Conservation (phyloP, 1,140 invertebrate genomes). For the Plectrocnemia conspersa region DNA sequence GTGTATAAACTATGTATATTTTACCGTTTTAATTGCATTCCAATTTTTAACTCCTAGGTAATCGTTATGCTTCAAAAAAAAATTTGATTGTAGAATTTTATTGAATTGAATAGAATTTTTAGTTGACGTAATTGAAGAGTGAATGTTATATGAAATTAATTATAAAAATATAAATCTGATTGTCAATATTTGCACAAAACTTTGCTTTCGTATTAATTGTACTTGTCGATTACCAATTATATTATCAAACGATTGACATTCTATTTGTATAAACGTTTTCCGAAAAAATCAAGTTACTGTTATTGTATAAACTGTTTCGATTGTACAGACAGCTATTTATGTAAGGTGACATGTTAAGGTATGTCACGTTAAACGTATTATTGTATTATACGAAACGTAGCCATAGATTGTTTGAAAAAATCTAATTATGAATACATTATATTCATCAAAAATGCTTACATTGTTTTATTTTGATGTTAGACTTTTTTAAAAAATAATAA, state of each 20-base stretch:
- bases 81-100: not conserved
- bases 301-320: conserved; percentile 26
- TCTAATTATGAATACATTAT: conserved; percentile 23
- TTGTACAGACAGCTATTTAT: conserved; percentile 34
- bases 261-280: too few relatives aligned
- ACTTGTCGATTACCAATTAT: too few relatives aligned
- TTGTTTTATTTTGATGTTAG: conserved; percentile 1
- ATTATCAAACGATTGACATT: too few relatives aligned
- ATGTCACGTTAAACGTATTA: conserved; percentile 28
- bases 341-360: conserved; percentile 31
- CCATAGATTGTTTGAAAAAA: conserved; percentile 36
- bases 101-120: conserved; percentile 4
- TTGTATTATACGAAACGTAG: conserved; percentile 33
- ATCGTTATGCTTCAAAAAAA: conserved; percentile 7
- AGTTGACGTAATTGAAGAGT: not conserved
- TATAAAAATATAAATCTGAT: not conserved
- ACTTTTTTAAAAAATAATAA: not conserved
- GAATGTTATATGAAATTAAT: too few relatives aligned
- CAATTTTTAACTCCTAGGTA: conserved; percentile 29
- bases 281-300: too few relatives aligned
- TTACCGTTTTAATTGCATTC: conserved; percentile 33
- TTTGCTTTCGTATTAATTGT: too few relatives aligned
- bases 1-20: conserved; percentile 31
- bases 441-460: conserved; percentile 17
- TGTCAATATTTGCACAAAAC: not conserved